Evolutionary conservation across 2,888 invertebrate genomes (phyloP), one percentile per base, ranked within the genome.

Genomic region (Polymixis flavicincta): DNA sequence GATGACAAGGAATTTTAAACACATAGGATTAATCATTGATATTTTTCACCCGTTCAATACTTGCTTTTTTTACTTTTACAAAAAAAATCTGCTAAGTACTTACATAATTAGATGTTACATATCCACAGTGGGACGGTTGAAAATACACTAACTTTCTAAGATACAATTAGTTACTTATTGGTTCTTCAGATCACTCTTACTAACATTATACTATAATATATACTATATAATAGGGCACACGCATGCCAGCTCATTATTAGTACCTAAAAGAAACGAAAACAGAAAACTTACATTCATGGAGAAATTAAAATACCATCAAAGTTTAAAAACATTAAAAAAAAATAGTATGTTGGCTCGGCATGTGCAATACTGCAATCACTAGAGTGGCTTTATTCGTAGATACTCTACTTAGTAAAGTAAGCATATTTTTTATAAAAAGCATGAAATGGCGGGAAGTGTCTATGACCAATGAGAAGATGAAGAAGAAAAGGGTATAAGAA

Each of bases 1-100:
- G 74, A 78, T 74, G 61, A 79, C 57, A 70, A 83, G 82, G 78
- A 83, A 78, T 87, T 86, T 85, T 80, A 75, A 85, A 78, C 63
- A 80, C 74, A 37, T 86, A 85, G 65, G 65, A 74, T 74, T 68
- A 65, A 78, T 71, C 73, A 61, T 74, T 73, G 14, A 66, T 73
- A 76, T 64, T 76, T 63, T 73, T 69, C 85, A 85, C 82, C 78
- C 78, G 73, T 71, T 55, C 25, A 66, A 57, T 61, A 61, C 17
- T 74, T 71, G 82, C 77, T 71, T 75, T 22, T 9, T 37, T 63
- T 67, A 19, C 13, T 54, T 59, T 64, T 32, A 67, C 55, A 52
- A 32, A 52, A 32, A 45, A 65, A 54, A 22, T 61, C 32, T 17
- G 17, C 69, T 7, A 37, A 17, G 28, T 61, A 32, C 22, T 22